phyloP scores from a whole-genome alignment of 2,113 vertebrate genomes.

The Lagopus leucura region DNA sequence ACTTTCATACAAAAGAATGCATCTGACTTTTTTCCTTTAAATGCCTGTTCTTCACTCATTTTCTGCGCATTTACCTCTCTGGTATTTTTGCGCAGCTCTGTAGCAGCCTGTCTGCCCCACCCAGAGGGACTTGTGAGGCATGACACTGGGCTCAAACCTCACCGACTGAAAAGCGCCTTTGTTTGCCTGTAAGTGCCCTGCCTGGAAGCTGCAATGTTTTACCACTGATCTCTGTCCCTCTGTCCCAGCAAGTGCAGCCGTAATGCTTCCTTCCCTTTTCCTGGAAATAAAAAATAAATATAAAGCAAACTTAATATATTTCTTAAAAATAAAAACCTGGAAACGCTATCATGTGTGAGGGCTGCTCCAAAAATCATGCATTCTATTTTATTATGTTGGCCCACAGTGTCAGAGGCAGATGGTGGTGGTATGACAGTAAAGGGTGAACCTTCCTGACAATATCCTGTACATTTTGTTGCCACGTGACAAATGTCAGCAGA shows the following conservation, averaged over 20 bases:
- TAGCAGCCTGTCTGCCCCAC: constrained; percentile 6
- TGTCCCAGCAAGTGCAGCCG: neutral
- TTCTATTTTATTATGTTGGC: neutral
- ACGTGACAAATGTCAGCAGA: neutral
- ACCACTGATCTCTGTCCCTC: neutral
- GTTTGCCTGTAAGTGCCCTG: neutral
- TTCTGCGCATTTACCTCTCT: neutral
- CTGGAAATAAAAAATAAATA: neutral
- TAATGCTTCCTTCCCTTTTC: neutral
- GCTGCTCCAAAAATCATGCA: neutral
- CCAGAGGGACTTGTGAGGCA: neutral
- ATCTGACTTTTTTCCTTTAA: neutral
- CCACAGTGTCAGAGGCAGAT: neutral
- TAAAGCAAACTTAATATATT: neutral
- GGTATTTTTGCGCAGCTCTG: neutral
- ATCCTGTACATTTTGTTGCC: neutral
- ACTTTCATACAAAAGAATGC: neutral
- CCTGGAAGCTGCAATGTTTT: neutral
- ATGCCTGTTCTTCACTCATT: neutral
- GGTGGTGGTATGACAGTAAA: neutral
- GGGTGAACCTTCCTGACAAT: neutral
- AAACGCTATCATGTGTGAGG: neutral
- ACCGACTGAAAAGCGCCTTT: neutral
- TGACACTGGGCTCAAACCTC: neutral
- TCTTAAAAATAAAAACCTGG: neutral